Percentiles rank a stretch among this genome's conserved stretches.
phyloP scores from a whole-genome alignment of 1,140 invertebrate genomes.

The Brevipalpus yothersi region DNA sequence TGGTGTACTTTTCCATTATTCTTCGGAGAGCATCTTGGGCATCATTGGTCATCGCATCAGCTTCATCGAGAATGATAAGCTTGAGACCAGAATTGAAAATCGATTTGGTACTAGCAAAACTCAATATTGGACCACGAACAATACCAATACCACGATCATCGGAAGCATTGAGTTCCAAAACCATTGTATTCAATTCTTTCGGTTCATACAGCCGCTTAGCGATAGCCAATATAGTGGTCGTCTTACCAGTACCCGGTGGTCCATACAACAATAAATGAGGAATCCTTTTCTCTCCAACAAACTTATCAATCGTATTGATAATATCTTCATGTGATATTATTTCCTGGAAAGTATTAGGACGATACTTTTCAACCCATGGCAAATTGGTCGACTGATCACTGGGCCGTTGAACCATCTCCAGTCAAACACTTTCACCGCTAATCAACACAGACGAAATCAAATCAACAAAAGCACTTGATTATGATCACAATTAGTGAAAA shows the following conservation, averaged over 20 bases:
- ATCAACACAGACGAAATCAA: no score
- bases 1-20: conserved; percentile 97
- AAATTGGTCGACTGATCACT: neutral
- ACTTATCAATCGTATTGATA: conserved; percentile 43
- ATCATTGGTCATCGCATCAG: conserved; percentile 99
- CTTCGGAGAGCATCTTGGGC: conserved; percentile 92
- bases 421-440: no score
- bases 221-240: conserved; percentile 88
- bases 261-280: conserved; percentile 96
- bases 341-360: conserved; percentile 66
- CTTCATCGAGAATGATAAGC: conserved; percentile 93
- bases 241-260: conserved; percentile 94
- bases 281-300: conserved; percentile 20
- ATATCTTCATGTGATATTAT: conserved; percentile 94
- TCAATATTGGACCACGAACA: conserved; percentile 82
- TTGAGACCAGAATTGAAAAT: conserved; percentile 86
- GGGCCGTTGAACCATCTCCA: no score
- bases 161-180: conserved; percentile 66
- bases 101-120: conserved; percentile 88
- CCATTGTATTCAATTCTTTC: conserved; percentile 63
- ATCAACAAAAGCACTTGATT: no score
- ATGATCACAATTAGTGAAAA: no score
- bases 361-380: conserved; percentile 82
- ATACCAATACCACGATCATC: conserved; percentile 96
- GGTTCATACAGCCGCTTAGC: conserved; percentile 74